These are phyloP conservation scores for Erpobdella octoculata DNA, from an alignment of 2,888 invertebrate species.

Conservation along the genomic window DNA sequence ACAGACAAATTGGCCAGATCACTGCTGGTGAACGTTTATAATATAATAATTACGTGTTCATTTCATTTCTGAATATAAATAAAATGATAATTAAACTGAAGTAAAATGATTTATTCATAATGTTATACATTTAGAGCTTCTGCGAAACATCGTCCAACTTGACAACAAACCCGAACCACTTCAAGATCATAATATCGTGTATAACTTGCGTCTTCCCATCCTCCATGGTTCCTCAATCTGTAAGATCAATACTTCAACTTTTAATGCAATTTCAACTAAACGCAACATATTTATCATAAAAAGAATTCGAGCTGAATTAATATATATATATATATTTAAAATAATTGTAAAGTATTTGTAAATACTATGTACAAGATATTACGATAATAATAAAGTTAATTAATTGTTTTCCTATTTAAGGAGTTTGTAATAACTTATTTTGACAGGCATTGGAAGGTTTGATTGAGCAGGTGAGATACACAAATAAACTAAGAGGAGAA, in stretches of 20 bases:
- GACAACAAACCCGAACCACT: conserved; percentile 46
- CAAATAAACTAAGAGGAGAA: conserved; percentile 36
- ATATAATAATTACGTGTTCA: too few species aligned
- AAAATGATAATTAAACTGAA: not conserved
- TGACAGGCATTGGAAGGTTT: conserved; percentile 40
- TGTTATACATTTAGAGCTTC: conserved; percentile 44
- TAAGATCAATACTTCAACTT: too few species aligned
- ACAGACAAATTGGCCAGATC: conserved; percentile 50
- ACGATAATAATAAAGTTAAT: too few species aligned
- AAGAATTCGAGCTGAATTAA: too few species aligned
- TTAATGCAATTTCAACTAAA: too few species aligned
- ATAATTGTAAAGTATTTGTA: too few species aligned
- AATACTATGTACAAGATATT: too few species aligned
- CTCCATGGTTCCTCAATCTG: conserved; percentile 50
- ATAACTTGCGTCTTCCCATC: conserved; percentile 48
- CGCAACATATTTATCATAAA: too few species aligned
- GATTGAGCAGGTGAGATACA: conserved; percentile 38
- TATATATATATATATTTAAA: too few species aligned
- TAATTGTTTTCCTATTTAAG: too few species aligned
- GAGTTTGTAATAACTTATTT: not conserved
- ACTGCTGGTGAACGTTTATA: conserved; percentile 42
- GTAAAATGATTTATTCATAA: not conserved
- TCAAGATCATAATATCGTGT: conserved; percentile 49
- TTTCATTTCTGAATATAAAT: not conserved
- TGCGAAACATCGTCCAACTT: conserved; percentile 48